Conservation (phyloP, 1,140 invertebrate genomes). For the Lanistes nyassanus region DNA sequence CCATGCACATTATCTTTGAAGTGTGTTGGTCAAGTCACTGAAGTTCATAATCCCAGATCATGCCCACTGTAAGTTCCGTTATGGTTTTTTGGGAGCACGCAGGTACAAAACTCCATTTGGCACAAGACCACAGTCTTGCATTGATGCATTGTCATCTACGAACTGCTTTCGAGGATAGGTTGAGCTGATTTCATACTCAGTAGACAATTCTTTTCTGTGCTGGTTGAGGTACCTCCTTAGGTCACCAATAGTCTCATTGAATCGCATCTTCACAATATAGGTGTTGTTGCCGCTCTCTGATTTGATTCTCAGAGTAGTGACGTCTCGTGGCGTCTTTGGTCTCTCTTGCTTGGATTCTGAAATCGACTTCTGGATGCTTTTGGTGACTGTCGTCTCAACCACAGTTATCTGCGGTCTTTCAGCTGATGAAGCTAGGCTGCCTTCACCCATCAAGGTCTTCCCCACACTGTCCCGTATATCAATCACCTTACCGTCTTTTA, state of each 20-base stretch:
- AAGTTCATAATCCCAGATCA: no score
- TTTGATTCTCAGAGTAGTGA: slow-evolving; percentile 62
- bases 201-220: slow-evolving; percentile 40
- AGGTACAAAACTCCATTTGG: slow-evolving; percentile 63
- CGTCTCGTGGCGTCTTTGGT: slow-evolving; percentile 42
- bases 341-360: slow-evolving; percentile 2
- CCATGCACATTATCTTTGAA: no score
- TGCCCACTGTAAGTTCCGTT: neutral
- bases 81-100: slow-evolving; percentile 34
- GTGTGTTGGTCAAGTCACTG: no score
- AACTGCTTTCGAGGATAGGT: slow-evolving; percentile 56
- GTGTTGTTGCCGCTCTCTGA: slow-evolving; percentile 61
- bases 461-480: slow-evolving; percentile 59
- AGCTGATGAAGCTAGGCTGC: neutral
- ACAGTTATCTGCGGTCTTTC: slow-evolving; percentile 23
- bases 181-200: slow-evolving; percentile 56
- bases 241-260: slow-evolving; percentile 59
- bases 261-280: slow-evolving; percentile 66
- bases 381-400: slow-evolving; percentile 24
- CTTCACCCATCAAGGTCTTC: slow-evolving; percentile 43
- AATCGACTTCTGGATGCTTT: slow-evolving; percentile 21
- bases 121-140: slow-evolving; percentile 56
- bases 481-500: slow-evolving; percentile 63
- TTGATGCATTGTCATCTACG: slow-evolving; percentile 45
- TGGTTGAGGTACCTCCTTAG: slow-evolving; percentile 54